Percentiles rank a stretch among this genome's conserved stretches.
These are phyloP conservation scores for Allacma fusca DNA, from an alignment of 2,888 invertebrate genomes.

Conservation along the genomic window DNA sequence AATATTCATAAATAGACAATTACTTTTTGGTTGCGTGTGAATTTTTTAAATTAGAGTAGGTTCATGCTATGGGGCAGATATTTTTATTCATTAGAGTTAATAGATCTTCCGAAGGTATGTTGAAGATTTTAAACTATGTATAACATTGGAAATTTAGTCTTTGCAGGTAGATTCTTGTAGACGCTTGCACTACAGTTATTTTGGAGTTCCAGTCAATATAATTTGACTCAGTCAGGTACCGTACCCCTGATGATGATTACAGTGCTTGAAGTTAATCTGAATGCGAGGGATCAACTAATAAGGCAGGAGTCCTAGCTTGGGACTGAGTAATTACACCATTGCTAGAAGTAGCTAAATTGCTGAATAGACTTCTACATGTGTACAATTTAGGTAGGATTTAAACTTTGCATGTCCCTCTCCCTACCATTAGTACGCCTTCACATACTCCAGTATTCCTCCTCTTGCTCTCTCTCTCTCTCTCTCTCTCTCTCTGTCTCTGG, in stretches of 20 bases:
- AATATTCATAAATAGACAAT: no score
- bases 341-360: neutral
- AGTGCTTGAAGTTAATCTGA: conserved; percentile 8
- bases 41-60: no score
- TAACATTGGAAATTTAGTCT: no score
- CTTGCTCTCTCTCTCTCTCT: neutral
- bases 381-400: neutral
- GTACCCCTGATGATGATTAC: neutral
- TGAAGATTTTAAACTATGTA: no score
- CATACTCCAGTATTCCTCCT: neutral
- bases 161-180: no score
- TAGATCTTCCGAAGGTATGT: no score
- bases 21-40: no score
- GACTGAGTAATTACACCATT: neutral
- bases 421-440: neutral
- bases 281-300: neutral
- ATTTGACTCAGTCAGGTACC: neutral
- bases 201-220: no score
- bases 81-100: no score
- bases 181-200: no score
- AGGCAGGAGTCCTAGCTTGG: neutral
- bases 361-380: neutral
- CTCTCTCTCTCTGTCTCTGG: neutral
- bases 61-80: no score
- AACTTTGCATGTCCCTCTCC: neutral